Percentiles rank a stretch among this genome's conserved stretches.
These are phyloP conservation scores for Leucoma salicis DNA, from an alignment of 2,888 invertebrate species.

Conservation along the genomic window DNA sequence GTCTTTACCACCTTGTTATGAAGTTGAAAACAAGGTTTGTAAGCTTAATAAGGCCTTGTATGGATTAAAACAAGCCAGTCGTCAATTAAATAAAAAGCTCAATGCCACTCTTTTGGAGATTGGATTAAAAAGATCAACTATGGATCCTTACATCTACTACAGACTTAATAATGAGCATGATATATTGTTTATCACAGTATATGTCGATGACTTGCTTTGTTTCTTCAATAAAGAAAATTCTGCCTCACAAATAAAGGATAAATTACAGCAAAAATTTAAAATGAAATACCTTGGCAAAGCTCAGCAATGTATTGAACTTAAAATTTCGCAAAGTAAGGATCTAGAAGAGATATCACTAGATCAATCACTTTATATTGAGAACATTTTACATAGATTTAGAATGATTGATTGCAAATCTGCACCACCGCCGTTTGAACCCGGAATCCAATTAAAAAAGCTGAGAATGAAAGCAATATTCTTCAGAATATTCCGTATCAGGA, in stretches of 20 bases:
- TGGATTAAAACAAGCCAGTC: too few relatives aligned
- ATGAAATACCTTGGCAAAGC: conserved; percentile 22
- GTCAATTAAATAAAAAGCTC: too few relatives aligned
- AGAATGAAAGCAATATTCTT: neutral
- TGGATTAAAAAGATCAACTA: too few relatives aligned
- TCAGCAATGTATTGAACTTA: conserved; percentile 8
- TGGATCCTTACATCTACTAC: too few relatives aligned
- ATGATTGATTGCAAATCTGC: neutral
- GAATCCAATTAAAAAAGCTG: neutral
- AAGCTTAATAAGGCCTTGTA: too few relatives aligned
- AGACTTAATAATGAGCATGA: too few relatives aligned
- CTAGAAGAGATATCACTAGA: neutral
- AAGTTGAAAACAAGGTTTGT: neutral
- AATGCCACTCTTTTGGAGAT: too few relatives aligned
- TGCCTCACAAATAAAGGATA: conserved; percentile 8
- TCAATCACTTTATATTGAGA: neutral
- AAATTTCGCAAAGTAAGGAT: too few relatives aligned
- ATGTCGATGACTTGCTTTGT: conserved; percentile 27
- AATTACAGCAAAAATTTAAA: conserved; percentile 3
- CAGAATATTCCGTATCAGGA: conserved; percentile 10
- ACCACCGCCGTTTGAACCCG: neutral
- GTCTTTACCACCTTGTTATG: neutral
- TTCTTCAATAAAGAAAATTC: conserved; percentile 16
- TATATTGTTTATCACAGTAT: conserved; percentile 27
- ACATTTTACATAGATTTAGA: neutral